phyloP scores from a whole-genome alignment of 2,113 vertebrate genomes.

The Cathartes aura region DNA sequence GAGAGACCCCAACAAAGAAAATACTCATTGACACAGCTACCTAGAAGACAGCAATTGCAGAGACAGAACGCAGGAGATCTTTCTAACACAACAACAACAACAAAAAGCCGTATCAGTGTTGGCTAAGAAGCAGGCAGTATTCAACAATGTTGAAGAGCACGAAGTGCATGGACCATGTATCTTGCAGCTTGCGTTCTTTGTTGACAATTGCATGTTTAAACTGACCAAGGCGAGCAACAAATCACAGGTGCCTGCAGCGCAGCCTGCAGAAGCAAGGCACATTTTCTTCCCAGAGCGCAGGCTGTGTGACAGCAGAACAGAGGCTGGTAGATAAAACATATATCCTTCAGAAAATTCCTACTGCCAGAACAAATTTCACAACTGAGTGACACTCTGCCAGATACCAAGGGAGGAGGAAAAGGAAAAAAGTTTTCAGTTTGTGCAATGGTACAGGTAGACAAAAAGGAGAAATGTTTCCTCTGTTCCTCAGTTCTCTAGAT shows the following conservation, averaged over 20 bases:
- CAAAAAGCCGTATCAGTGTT: accelerated
- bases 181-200: background rate
- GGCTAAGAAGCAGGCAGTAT: background rate
- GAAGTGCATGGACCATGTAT: accelerated
- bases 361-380: background rate
- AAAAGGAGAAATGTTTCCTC: background rate
- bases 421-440: background rate
- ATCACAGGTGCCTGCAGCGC: background rate
- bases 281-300: background rate
- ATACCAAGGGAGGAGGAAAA: background rate
- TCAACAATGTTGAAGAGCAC: background rate
- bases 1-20: background rate
- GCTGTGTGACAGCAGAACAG: background rate
- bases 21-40: background rate
- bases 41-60: background rate
- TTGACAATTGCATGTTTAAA: background rate
- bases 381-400: background rate
- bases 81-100: background rate
- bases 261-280: background rate
- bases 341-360: background rate
- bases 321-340: background rate
- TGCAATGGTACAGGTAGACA: accelerated
- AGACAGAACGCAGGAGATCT: background rate
- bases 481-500: background rate
- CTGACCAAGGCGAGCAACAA: too few relatives aligned